Evolutionary conservation across 2,888 invertebrate genomes (phyloP).

Genomic region (Germaria angustata): DNA sequence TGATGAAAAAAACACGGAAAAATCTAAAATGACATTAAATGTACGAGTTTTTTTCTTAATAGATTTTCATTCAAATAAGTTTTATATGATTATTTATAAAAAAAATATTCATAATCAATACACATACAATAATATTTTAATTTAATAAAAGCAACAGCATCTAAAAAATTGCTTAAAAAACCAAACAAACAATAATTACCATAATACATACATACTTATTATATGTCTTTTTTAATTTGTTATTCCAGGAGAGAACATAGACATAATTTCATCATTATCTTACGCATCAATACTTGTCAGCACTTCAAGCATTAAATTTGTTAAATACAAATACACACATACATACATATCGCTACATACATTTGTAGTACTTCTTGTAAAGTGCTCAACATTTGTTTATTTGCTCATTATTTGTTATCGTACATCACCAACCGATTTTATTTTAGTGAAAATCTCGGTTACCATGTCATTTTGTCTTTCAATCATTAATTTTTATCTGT

Average conservation of each 20-base stretch:
- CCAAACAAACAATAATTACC: slow-evolving; percentile 25
- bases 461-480: slow-evolving; percentile 28
- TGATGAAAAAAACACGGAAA: background rate
- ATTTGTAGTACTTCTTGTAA: too few relatives aligned
- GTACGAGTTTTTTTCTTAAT: slow-evolving; percentile 19
- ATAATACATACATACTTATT: too few relatives aligned
- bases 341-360: too few relatives aligned
- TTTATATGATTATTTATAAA: background rate
- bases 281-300: slow-evolving; percentile 35
- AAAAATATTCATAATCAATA: slow-evolving; percentile 32
- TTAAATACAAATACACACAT: too few relatives aligned
- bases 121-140: slow-evolving; percentile 51
- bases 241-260: too few relatives aligned
- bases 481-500: slow-evolving; percentile 27
- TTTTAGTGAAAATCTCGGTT: slow-evolving; percentile 29
- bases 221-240: background rate
- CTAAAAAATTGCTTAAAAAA: background rate
- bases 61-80: background rate
- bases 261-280: slow-evolving; percentile 23
- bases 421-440: background rate
- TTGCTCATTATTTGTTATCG: slow-evolving; percentile 11
- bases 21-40: slow-evolving; percentile 32
- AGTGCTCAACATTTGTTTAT: background rate
- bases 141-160: slow-evolving; percentile 32
- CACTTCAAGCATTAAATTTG: slow-evolving; percentile 4